Evolutionary conservation across 2,888 invertebrate genomes (phyloP), one percentile per base, ranked within the genome.

Genomic region (Caenorhabditis afra): DNA sequence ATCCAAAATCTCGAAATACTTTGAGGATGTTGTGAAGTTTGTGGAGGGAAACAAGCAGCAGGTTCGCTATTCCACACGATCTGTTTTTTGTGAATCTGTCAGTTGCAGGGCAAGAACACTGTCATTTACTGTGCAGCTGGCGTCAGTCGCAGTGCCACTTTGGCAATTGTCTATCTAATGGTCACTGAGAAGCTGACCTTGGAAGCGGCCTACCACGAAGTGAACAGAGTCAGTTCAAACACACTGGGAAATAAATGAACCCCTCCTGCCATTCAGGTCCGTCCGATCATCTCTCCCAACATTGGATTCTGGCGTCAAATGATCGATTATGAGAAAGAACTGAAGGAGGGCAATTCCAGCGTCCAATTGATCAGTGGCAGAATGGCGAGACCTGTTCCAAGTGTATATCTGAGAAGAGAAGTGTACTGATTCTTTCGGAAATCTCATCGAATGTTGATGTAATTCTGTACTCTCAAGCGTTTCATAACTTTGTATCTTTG

Each of bases 351-450:
- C 22, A 81, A 81, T 45, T 57, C 87, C 0, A 86, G 84, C 14
- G 89, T 89, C 1, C 79, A 85, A 41, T 59, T 89, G 58, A 82
- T 89, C 41, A 85, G 83, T 16, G 88, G 89, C 18, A 55, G 86
- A 73, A 87, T 85, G 84, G 76, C 85, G 5, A 71, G 85, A 10
- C 87, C 87, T 4, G 81, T 87, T 16, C 88, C 88, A 0, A 85
- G 85, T 66, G 88, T 88, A 57, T 88, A 88, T 68, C 71, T 88
- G 55, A 57, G 83, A 53, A 80, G 82, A 74, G 64, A 50, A 50
- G 50, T 73, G 37, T 73, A 41, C 58, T 81, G 47, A 18, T 18
- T 47, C 18, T n/a, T n/a, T n/a, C n/a, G n/a, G n/a, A n/a, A n/a
- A n/a, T n/a, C n/a, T n/a, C n/a, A n/a, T n/a, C n/a, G n/a, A n/a